Percentiles rank a stretch among this genome's conserved stretches.
These are phyloP conservation scores for Balaenoptera acutorostrata DNA, from an alignment of 2,113 vertebrate species.

Conservation along the genomic window DNA sequence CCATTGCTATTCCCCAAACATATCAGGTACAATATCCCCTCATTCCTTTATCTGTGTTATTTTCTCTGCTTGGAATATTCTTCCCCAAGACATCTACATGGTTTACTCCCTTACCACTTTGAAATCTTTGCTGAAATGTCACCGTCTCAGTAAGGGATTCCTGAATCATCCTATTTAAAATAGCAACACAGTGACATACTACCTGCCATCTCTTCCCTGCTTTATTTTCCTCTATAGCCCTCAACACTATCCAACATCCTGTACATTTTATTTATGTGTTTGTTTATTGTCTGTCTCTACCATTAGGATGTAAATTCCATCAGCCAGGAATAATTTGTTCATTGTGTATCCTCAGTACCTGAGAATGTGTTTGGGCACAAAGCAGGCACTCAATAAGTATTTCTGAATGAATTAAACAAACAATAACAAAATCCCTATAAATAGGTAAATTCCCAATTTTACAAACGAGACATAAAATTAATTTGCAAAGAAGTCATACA, in stretches of 20 bases:
- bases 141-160: background rate
- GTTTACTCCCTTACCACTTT: background rate
- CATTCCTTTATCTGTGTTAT: background rate
- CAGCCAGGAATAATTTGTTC: background rate
- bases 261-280: background rate
- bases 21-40: background rate
- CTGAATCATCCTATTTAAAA: background rate
- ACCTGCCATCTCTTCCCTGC: background rate
- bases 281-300: background rate
- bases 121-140: background rate
- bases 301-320: background rate
- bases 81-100: background rate
- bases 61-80: background rate
- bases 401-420: conserved; percentile 8
- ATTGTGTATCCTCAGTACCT: background rate
- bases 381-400: background rate
- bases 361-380: background rate
- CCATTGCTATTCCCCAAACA: background rate
- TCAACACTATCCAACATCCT: background rate
- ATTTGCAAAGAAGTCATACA: background rate
- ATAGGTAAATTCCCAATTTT: background rate
- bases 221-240: background rate
- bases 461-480: background rate
- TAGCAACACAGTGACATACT: background rate
- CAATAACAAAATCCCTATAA: background rate